Evolutionary conservation across 2,888 invertebrate genomes (phyloP), one percentile per base, ranked within the genome.

Genomic region (Xestia c-nigrum): DNA sequence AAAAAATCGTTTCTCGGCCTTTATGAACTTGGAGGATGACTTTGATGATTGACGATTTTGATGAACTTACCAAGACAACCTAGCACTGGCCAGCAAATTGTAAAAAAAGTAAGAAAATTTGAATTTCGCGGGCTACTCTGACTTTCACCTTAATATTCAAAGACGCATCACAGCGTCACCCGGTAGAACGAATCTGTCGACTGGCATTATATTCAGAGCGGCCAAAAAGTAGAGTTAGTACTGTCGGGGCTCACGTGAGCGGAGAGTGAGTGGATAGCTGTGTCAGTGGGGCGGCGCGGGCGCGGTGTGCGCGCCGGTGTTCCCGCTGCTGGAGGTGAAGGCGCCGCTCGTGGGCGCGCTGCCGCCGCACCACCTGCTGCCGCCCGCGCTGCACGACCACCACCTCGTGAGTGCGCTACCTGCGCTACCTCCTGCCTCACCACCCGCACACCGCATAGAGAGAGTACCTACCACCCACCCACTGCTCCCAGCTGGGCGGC

Each of bases 341-440:
- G 95, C 96, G 91, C 96, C 97, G 85, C 95, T 96, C 68, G 96
- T 94, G 92, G 96, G 95, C 92, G 96, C 96, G 86, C 94, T 96
- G 93, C 96, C 97, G 87, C 96, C 96, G 90, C 96, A 94, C 91
- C 96, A 97, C 91, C 94, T 96, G 96, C 96, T 97, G 97, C 97
- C 96, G 97, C 97, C 95, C 97, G 96, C 97, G 97, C 97, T 97
- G 93, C 97, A 97, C 97, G 97, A 97, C 92, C 97, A 97, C 97
- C 97, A 97, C 97, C 97, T 96, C 92, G 97, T 97, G 97, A 97
- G 97, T 95, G 86, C 74, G 81, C 31, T 31, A 3, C 31, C 31
- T 31, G 31, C 31, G 3, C 31, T 31, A 31, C n/a, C n/a, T n/a
- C n/a, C n/a, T n/a, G n/a, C n/a, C n/a, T n/a, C n/a, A n/a, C n/a